Evolutionary conservation across 2,888 invertebrate species (phyloP), one percentile per base, ranked within the genome.

Genomic region (Eurytoma californica): DNA sequence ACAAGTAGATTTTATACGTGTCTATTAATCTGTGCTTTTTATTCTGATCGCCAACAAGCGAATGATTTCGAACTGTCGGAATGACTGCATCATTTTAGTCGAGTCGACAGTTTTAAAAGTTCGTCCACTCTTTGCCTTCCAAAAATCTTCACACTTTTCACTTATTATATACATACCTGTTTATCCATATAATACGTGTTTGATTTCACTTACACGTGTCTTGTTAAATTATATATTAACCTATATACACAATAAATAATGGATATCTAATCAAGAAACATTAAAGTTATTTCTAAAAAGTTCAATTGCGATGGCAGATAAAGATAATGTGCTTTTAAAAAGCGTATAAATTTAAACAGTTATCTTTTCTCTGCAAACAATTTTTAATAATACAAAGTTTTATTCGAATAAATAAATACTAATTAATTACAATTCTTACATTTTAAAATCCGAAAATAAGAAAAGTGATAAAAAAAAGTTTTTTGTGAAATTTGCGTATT

Each of bases 101-200:
- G 65, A 73, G 61, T 82, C 82, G 83, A 81, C 84, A 85, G 82
- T 84, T 75, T 77, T 65, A 70, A 84, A 83, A 83, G 83, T 85
- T 87, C 86, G 84, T 87, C 84, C 87, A 87, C 85, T 87, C 83
- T 88, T 86, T 86, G 88, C 87, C 88, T 88, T 88, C 86, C 84
- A 84, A 84, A 83, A 83, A 80, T 84, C 83, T 84, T 86, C 83
- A 83, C 84, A 84, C 81, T 83, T 82, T 77, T 80, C 68, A 77
- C 76, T 81, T 76, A 80, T 68, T 77, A 79, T 82, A 77, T 74
- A 79, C 69, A 74, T 76, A 80, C 77, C 81, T 82, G 72, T 79
- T 81, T 77, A 80, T 76, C 69, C 74, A 78, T 80, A 70, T 51
- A 67, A 53, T 55, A 68, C 82, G 79, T 82, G 78, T 78, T 76